phyloP scores from a whole-genome alignment of 2,113 vertebrate species.

The Nothocercus nigrocapillus region DNA sequence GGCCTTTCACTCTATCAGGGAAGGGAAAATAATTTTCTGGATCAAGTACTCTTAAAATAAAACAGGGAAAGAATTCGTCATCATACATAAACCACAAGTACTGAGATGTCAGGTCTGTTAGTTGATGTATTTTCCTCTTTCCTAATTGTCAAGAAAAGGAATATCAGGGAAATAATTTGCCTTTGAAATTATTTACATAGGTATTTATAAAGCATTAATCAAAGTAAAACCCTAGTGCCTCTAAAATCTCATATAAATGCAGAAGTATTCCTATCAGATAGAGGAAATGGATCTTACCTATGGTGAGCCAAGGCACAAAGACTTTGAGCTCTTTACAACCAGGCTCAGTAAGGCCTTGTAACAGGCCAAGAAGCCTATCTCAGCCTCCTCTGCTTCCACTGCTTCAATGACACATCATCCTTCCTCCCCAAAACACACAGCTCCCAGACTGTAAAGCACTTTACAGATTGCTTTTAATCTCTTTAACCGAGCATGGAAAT shows the following conservation, averaged over 20 bases:
- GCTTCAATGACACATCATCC: background rate
- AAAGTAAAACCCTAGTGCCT: no score
- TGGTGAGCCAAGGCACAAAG: accelerated
- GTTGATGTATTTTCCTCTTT: no score
- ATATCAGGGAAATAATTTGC: accelerated
- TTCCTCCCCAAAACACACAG: accelerated
- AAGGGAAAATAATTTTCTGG: accelerated
- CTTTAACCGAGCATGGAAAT: background rate
- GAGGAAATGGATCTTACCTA: background rate
- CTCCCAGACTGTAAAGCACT: background rate
- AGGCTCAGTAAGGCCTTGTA: background rate
- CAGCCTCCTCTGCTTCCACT: background rate
- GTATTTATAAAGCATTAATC: accelerated
- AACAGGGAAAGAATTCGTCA: accelerated
- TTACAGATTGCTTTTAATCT: background rate
- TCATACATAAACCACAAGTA: accelerated
- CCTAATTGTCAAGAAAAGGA: background rate
- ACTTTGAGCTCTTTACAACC: accelerated
- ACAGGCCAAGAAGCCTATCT: background rate
- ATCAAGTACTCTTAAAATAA: accelerated
- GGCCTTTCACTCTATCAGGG: accelerated
- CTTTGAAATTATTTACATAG: accelerated
- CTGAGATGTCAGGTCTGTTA: accelerated
- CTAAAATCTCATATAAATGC: accelerated
- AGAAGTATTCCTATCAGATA: accelerated